phyloP scores from a whole-genome alignment of 92 coral and sea anemone species.

The Epizoanthus fatuus region DNA sequence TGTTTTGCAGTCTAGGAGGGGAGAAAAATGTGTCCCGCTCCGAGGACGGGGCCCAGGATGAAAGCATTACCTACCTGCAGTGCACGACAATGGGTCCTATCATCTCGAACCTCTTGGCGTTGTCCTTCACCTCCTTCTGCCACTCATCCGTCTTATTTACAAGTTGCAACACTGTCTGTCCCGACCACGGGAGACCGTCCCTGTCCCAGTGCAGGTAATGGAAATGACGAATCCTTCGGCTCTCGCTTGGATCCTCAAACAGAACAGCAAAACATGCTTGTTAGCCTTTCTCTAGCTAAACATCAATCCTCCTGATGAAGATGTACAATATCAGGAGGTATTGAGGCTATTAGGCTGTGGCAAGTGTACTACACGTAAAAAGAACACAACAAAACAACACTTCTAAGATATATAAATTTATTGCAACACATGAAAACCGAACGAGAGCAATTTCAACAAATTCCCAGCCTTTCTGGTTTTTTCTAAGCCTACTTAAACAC shows the following conservation, averaged over 20 bases:
- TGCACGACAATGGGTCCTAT: slow-evolving; percentile 91
- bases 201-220: slow-evolving; percentile 96
- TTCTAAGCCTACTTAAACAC: neutral
- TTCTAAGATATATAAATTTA: too few species aligned
- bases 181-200: slow-evolving; percentile 88
- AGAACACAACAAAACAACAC: too few species aligned
- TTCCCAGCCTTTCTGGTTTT: too few species aligned
- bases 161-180: slow-evolving; percentile 87
- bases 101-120: slow-evolving; percentile 75
- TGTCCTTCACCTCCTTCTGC: slow-evolving; percentile 71
- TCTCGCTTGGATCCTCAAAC: slow-evolving; percentile 89
- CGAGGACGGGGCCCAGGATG: too few species aligned
- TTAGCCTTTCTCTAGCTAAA: too few species aligned
- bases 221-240: slow-evolving; percentile 82
- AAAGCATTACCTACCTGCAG: slow-evolving; percentile 82
- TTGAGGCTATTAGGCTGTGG: too few species aligned
- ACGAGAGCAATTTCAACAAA: neutral
- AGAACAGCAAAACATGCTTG: too few species aligned
- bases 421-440: neutral
- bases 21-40: too few species aligned
- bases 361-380: too few species aligned
- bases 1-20: too few species aligned
- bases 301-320: too few species aligned
- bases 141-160: slow-evolving; percentile 86
- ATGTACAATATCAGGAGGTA: too few species aligned